Conservation (phyloP, 2,797 vertebrate species). For the Anomalospiza imberbis region DNA sequence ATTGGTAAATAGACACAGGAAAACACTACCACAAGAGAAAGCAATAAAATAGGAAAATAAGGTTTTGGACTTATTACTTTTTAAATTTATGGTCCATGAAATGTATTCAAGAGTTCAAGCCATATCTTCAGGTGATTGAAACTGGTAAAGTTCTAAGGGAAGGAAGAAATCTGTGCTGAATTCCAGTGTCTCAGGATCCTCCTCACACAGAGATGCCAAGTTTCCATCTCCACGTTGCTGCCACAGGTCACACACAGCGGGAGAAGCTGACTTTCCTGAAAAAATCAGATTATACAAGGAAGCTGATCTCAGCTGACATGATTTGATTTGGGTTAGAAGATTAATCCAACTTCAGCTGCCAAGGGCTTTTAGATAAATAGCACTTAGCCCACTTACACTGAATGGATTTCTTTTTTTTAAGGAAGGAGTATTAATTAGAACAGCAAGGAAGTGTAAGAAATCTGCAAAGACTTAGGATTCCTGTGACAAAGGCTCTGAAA, state of each 20-base stretch:
- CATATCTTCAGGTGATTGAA: neutral
- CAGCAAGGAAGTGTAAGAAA: neutral
- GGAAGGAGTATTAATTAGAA: conserved; percentile 14
- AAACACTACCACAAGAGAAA: neutral
- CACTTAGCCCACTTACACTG: conserved; percentile 52
- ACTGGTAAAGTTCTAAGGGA: neutral
- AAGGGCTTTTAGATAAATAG: conserved; percentile 67
- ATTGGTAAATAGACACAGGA: neutral
- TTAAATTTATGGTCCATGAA: neutral
- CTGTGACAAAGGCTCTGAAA: neutral
- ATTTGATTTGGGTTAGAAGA: conserved; percentile 68
- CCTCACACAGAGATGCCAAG: neutral
- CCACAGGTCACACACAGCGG: conserved; percentile 26
- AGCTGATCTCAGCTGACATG: conserved; percentile 61
- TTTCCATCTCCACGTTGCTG: conserved; percentile 16
- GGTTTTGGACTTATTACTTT: neutral
- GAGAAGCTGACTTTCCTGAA: conserved; percentile 49
- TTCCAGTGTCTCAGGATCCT: neutral
- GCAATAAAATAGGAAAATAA: neutral
- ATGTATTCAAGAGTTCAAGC: neutral
- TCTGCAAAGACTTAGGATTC: neutral
- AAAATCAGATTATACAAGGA: conserved; percentile 58
- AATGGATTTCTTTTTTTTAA: neutral
- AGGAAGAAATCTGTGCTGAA: neutral
- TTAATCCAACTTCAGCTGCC: conserved; percentile 59